Evolutionary conservation across 2,797 vertebrate species (phyloP), one percentile per base, ranked within the genome.

Genomic region (Enteromius afrohamiltoni): DNA sequence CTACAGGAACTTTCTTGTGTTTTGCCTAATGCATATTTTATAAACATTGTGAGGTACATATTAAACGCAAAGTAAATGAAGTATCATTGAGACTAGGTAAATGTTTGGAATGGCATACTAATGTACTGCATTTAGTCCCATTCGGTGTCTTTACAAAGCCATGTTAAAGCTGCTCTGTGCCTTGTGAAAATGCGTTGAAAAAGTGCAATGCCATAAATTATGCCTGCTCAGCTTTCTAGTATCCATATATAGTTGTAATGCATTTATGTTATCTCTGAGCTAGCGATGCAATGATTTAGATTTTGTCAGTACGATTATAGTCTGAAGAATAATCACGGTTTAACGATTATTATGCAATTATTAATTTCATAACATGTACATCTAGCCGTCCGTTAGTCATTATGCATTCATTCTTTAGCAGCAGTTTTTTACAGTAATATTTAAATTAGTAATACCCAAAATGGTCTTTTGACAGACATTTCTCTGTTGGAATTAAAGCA

Each of bases 11-110:
- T 6, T 19, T 1, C 8, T 10, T 40, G 37, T 69, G 31, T 70
- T 7, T 58, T 71, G 51, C 19, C 49, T 73, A 73, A 62, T 73
- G 51, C 19, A 81, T 62, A 73, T 64, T 62, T 62, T 62, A 49
- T 73, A 9, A 71, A 47, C 13, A 47, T 17, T 34, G 8, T 62
- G 5, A 13, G 31, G 55, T 47, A 73, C 37, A 81, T 17, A 49
- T 73, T 62, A 73, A 29, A 73, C 26, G 45, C 8, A 13, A 26
- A 8, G 13, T 34, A 49, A 60, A 23, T 34, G 58, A 26, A 62
- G 40, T 47, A 73, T 73, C 26, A 34, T 13, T 19, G 23, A 31
- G 40, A 23, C 19, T 34, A 16, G 14, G 21, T n/a, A 14, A 45
- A 45, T 47, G 67, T 80, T 71, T 21, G 68, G 23, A 80, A 70